Evolutionary conservation across 1,140 invertebrate genomes (phyloP).

Genomic region (Wasmannia auropunctata): DNA sequence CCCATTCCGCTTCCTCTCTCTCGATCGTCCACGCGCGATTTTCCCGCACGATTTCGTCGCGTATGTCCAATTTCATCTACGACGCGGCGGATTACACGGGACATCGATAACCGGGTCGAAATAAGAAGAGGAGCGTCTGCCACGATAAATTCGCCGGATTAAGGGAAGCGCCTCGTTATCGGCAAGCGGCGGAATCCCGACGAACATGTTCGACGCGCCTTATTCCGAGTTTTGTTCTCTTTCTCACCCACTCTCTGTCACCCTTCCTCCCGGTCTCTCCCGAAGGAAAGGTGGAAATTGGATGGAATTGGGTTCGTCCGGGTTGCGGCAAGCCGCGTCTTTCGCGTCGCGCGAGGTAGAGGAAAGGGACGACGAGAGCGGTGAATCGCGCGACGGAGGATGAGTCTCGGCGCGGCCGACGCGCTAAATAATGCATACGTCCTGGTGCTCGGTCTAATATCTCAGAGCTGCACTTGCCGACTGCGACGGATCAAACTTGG

Average conservation of each 20-base stretch:
- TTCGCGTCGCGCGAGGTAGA: constrained; percentile 8
- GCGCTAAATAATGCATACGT: constrained; percentile 79
- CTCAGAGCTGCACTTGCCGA: constrained; percentile 72
- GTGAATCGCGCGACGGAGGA: constrained; percentile 44
- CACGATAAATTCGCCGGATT: constrained; percentile 55
- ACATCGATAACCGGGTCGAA: constrained; percentile 52
- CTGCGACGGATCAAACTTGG: constrained; percentile 71
- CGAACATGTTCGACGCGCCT: constrained; percentile 48
- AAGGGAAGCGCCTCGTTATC: constrained; percentile 55
- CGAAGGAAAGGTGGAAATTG: constrained; percentile 41
- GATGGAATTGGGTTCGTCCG: constrained; percentile 43
- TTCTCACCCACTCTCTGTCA: neutral
- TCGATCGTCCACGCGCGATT: constrained; percentile 15
- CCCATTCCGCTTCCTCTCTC: neutral
- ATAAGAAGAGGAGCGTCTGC: constrained; percentile 46
- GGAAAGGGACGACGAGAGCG: neutral
- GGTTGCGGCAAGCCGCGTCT: constrained; percentile 42
- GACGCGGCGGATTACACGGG: constrained; percentile 36
- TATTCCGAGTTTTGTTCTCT: constrained; percentile 6
- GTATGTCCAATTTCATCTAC: constrained; percentile 56
- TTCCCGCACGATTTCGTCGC: constrained; percentile 38
- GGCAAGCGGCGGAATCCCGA: constrained; percentile 28
- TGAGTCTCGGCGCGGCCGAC: constrained; percentile 63
- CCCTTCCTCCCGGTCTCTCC: neutral
- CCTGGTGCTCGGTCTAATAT: constrained; percentile 77